Conservation (phyloP, 2,888 invertebrate genomes). For the Macrophya alboannulata region DNA sequence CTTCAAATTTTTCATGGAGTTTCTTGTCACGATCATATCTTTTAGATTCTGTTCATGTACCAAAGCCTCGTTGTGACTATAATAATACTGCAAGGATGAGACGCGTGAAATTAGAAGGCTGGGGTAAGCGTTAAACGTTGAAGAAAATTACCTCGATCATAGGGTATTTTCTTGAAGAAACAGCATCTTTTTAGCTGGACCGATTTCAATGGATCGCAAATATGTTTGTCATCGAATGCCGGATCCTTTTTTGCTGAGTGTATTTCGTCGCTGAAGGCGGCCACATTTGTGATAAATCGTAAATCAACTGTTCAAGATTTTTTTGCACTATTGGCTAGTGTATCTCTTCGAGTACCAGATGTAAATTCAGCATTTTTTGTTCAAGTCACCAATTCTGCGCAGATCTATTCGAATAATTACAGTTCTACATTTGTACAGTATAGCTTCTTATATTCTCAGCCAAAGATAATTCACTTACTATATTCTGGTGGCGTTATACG, state of each 20-base stretch:
- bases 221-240: not conserved
- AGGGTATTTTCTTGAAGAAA: not conserved
- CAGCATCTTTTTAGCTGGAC: not conserved
- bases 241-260: not conserved
- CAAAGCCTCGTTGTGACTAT: not conserved
- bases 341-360: not conserved
- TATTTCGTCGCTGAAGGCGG: not conserved
- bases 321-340: not conserved
- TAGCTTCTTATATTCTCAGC: not conserved
- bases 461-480: not conserved
- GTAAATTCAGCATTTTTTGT: not conserved
- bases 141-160: not conserved
- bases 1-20: not conserved
- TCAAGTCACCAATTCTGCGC: not conserved
- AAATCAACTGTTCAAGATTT: not conserved
- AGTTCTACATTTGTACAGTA: not conserved
- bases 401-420: not conserved
- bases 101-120: conserved; percentile 1
- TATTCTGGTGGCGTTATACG: not conserved
- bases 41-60: not conserved
- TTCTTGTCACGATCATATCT: not conserved
- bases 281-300: not conserved
- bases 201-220: not conserved
- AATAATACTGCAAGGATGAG: not conserved
- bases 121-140: not conserved